Percentiles rank a stretch among this genome's conserved stretches.
Evolutionary conservation across 1,140 invertebrate species (phyloP).

Genomic region (Lepidotrigona ventralis): DNA sequence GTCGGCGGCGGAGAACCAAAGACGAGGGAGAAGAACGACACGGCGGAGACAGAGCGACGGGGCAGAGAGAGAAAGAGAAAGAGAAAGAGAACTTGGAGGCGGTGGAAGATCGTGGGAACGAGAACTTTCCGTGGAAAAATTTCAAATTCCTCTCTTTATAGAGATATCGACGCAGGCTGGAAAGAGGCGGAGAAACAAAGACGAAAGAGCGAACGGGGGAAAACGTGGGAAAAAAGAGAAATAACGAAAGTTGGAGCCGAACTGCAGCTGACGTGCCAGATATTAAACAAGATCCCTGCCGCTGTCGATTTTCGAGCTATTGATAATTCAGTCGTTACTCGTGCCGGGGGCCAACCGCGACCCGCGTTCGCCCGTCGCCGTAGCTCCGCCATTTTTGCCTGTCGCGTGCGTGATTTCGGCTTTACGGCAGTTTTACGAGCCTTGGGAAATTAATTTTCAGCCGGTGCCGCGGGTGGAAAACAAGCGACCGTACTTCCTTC

Average conservation of each 20-base stretch:
- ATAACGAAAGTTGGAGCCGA: conserved; percentile 19
- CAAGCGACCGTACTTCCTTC: background rate
- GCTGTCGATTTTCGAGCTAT: conserved; percentile 40
- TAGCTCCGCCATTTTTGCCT: conserved; percentile 9
- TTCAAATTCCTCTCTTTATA: conserved; percentile 40
- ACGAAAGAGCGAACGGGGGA: background rate
- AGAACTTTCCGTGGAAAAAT: conserved; percentile 47
- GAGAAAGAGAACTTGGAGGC: background rate
- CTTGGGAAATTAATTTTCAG: conserved; percentile 42
- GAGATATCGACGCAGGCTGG: background rate
- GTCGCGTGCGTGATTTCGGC: conserved; percentile 24
- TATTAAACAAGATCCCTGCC: conserved; percentile 57
- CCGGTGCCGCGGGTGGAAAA: background rate
- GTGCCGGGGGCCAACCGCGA: background rate
- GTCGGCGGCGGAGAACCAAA: background rate
- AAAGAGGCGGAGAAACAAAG: background rate
- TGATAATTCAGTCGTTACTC: conserved; percentile 35
- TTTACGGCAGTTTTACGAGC: conserved; percentile 27
- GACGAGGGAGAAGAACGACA: background rate
- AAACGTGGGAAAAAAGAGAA: background rate
- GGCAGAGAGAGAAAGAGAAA: background rate
- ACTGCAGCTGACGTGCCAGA: conserved; percentile 61
- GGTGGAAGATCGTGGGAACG: conserved; percentile 39
- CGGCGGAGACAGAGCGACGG: background rate
- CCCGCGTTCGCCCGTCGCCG: background rate